Evolutionary conservation across 2,888 invertebrate species (phyloP).

Genomic region (Subacronicta megacephala): DNA sequence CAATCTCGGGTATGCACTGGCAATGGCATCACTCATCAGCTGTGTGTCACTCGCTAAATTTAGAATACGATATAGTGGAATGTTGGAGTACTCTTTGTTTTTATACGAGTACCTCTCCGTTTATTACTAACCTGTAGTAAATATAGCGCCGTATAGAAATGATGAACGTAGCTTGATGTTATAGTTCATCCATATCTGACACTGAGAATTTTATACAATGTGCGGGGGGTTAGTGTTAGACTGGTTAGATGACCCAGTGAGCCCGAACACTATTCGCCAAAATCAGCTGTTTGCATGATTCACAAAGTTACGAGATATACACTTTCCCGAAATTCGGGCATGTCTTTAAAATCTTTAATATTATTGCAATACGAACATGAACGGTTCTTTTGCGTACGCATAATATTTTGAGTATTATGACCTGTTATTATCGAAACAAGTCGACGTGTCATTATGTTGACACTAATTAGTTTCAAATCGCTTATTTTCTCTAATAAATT

Average conservation of each 20-base stretch:
- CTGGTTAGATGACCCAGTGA: slow-evolving; percentile 57
- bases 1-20: slow-evolving; percentile 66
- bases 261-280: slow-evolving; percentile 56
- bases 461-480: slow-evolving; percentile 5
- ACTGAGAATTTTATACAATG: slow-evolving; percentile 35
- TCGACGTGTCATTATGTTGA: slow-evolving; percentile 12
- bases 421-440: slow-evolving; percentile 9
- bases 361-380: slow-evolving; percentile 25
- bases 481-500: slow-evolving; percentile 22
- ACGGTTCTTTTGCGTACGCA: slow-evolving; percentile 16
- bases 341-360: slow-evolving; percentile 58
- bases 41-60: slow-evolving; percentile 72
- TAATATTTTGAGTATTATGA: not conserved
- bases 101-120: slow-evolving; percentile 48
- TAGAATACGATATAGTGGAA: slow-evolving; percentile 66
- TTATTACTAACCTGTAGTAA: slow-evolving; percentile 31
- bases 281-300: slow-evolving; percentile 67
- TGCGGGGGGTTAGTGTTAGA: slow-evolving; percentile 45
- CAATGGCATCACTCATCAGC: slow-evolving; percentile 72
- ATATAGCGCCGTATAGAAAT: slow-evolving; percentile 11
- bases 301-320: slow-evolving; percentile 66
- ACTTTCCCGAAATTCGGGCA: slow-evolving; percentile 68
- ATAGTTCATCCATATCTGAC: slow-evolving; percentile 4
- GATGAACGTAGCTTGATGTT: slow-evolving; percentile 6
- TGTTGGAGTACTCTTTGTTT: slow-evolving; percentile 53